phyloP scores from a whole-genome alignment of 2,797 vertebrate genomes.

The Gadopsis bispinosus region DNA sequence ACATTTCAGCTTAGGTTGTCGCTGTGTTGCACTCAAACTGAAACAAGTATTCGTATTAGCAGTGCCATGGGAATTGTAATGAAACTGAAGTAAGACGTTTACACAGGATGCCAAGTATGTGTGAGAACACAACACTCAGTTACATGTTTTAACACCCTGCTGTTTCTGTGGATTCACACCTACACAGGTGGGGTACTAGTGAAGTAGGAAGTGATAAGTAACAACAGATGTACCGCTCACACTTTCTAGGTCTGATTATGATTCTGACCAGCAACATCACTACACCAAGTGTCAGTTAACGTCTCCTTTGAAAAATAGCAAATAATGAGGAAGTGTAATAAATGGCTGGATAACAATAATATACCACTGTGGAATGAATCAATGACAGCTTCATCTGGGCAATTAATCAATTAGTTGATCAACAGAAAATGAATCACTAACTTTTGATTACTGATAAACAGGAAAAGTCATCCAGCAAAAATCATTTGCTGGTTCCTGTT shows the following conservation, averaged over 20 bases:
- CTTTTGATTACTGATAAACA: neutral
- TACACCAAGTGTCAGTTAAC: neutral
- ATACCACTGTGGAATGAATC: neutral
- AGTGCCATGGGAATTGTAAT: neutral
- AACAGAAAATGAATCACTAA: too few relatives aligned
- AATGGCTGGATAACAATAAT: neutral
- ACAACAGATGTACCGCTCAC: neutral
- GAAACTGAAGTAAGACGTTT: neutral
- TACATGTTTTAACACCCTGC: neutral
- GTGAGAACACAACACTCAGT: neutral
- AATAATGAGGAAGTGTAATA: neutral
- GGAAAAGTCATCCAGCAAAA: neutral
- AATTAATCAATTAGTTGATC: too few relatives aligned
- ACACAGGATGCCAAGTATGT: neutral
- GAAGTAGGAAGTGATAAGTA: neutral
- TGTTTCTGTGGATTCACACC: constrained; percentile 25
- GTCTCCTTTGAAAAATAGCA: neutral
- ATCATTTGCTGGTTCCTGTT: neutral
- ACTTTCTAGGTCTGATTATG: neutral
- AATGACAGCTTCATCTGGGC: neutral
- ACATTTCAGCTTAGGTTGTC: neutral
- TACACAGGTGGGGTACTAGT: neutral
- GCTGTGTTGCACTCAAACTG: neutral
- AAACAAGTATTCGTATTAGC: neutral
- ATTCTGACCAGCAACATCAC: neutral